phyloP scores from a whole-genome alignment of 2,797 vertebrate genomes.

The Taeniopygia guttata region DNA sequence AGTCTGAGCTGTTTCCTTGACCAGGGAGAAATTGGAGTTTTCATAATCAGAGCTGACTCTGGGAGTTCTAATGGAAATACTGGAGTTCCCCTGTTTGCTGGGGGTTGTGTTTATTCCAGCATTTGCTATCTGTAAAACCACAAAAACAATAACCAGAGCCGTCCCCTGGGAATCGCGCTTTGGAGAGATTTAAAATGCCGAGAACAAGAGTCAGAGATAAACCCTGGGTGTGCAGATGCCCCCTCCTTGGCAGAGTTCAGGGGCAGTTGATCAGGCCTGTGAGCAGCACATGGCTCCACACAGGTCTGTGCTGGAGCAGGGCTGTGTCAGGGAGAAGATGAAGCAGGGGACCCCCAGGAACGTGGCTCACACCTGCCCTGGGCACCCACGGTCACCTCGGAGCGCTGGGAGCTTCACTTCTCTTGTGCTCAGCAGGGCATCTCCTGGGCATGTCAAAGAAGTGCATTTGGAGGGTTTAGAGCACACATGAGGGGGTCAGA shows the following conservation, averaged over 20 bases:
- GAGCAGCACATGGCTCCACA: neutral
- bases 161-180: rapidly evolving
- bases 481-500: neutral
- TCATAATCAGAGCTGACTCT: neutral
- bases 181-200: neutral
- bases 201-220: neutral
- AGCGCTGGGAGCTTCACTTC: neutral
- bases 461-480: neutral
- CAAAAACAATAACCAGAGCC: neutral
- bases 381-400: neutral
- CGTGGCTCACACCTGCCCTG: neutral
- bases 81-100: neutral
- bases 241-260: neutral
- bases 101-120: neutral
- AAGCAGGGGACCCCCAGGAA: neutral
- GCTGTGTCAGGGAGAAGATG: neutral
- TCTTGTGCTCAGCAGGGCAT: neutral
- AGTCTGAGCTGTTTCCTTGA: neutral
- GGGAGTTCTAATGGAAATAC: neutral
- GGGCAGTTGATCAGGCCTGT: neutral
- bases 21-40: neutral
- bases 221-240: neutral
- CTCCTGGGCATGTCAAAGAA: neutral
- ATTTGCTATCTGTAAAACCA: neutral
- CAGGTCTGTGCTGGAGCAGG: neutral